These are phyloP conservation scores for Raja brachyura DNA, from an alignment of 2,113 vertebrate genomes.

Conservation along the genomic window DNA sequence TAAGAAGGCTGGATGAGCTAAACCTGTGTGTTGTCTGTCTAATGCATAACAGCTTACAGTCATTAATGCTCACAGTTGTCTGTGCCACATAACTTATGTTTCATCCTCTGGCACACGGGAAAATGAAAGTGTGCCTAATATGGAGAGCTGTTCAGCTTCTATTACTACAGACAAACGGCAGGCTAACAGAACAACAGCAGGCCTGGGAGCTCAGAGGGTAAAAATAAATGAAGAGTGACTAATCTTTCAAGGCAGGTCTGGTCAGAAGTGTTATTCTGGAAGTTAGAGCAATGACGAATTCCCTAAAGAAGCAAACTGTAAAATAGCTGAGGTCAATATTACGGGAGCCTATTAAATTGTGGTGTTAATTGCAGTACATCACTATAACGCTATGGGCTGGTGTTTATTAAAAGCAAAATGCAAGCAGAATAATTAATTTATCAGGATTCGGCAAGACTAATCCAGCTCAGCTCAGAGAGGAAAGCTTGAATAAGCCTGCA, in stretches of 20 bases:
- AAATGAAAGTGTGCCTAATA: background rate
- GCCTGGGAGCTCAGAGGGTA: constrained; percentile 21
- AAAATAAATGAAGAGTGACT: constrained; percentile 29
- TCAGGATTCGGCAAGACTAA: constrained; percentile 22
- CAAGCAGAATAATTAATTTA: constrained; percentile 31
- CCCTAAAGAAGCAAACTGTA: constrained; percentile 37
- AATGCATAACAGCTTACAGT: background rate
- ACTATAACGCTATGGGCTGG: constrained; percentile 35
- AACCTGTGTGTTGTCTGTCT: background rate
- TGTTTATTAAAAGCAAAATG: background rate
- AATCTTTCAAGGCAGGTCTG: constrained; percentile 41
- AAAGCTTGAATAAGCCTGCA: background rate
- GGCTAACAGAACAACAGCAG: constrained; percentile 12
- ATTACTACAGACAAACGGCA: constrained; percentile 15
- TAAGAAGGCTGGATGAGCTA: background rate
- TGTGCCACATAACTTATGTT: background rate
- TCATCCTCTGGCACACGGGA: background rate
- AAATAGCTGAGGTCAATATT: constrained; percentile 38
- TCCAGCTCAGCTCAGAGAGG: background rate
- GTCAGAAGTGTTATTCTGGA: background rate
- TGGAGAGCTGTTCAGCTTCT: background rate
- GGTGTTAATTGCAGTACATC: background rate
- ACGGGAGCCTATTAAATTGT: constrained; percentile 29
- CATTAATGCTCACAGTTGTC: constrained; percentile 14
- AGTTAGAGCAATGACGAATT: background rate